These are phyloP conservation scores for Acheta domesticus DNA, from an alignment of 2,888 invertebrate species.

Conservation along the genomic window DNA sequence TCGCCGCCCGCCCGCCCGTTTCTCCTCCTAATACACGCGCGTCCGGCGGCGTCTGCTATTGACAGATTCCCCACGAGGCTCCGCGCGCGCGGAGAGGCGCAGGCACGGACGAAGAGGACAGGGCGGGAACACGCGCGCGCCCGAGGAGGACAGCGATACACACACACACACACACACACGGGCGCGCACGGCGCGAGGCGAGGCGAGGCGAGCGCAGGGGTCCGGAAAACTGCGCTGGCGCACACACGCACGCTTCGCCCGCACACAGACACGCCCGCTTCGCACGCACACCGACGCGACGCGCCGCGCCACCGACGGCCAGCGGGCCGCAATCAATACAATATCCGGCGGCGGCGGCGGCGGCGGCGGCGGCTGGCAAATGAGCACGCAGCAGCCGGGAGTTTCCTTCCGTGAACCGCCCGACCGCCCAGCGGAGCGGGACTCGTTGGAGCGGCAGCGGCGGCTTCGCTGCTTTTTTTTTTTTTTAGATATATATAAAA, in stretches of 20 bases:
- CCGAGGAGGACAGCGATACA: not conserved
- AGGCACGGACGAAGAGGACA: not conserved
- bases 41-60: constrained; percentile 19
- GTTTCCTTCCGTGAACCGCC: not conserved
- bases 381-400: constrained; percentile 27
- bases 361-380: constrained; percentile 28
- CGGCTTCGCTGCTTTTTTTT: not conserved
- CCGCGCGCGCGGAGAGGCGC: not conserved
- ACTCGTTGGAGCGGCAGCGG: too few relatives aligned
- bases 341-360: constrained; percentile 21
- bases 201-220: not conserved
- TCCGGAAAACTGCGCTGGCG: not conserved
- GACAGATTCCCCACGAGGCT: constrained; percentile 19
- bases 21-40: not conserved
- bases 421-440: too few relatives aligned
- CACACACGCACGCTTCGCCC: constrained; percentile 3
- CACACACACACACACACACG: not conserved
- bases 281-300: not conserved
- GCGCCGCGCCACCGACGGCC: not conserved
- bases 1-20: not conserved
- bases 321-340: constrained; percentile 31
- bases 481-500: not conserved
- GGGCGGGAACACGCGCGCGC: not conserved
- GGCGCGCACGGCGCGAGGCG: too few relatives aligned
- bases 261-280: not conserved